Percentiles rank a stretch among this genome's conserved stretches.
These are phyloP conservation scores for Polymixis flavicincta DNA, from an alignment of 2,888 invertebrate species.

Conservation along the genomic window DNA sequence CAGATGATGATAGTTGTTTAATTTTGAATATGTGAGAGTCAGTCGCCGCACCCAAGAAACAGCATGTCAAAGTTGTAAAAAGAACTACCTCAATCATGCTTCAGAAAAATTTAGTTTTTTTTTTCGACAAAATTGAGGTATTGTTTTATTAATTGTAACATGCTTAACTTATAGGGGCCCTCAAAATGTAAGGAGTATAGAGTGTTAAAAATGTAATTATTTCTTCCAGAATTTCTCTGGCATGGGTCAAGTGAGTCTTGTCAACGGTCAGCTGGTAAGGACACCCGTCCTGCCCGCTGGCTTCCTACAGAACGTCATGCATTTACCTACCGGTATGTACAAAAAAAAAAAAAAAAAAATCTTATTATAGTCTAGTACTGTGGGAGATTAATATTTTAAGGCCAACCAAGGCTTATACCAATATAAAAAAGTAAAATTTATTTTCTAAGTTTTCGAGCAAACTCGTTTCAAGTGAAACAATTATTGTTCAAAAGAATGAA, in stretches of 20 bases:
- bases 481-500: not conserved
- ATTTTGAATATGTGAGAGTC: too few relatives aligned
- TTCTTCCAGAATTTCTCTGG: slow-evolving; percentile 86
- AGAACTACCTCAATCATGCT: too few relatives aligned
- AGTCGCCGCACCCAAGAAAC: too few relatives aligned
- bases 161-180: too few relatives aligned
- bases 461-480: not conserved
- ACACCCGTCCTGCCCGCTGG: slow-evolving; percentile 93
- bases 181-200: not conserved
- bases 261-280: slow-evolving; percentile 94
- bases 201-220: not conserved
- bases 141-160: too few relatives aligned
- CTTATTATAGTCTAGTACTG: not conserved
- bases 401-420: not conserved
- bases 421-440: not conserved
- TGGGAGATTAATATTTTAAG: slow-evolving; percentile 20
- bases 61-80: too few relatives aligned
- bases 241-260: slow-evolving; percentile 88
- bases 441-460: not conserved
- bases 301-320: slow-evolving; percentile 94
- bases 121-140: too few relatives aligned
- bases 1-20: too few relatives aligned
- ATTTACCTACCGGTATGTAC: slow-evolving; percentile 90
- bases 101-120: too few relatives aligned
- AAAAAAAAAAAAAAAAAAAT: not conserved